Conservation (phyloP, 2,797 vertebrate species). For the Spondyliosoma cantharus region DNA sequence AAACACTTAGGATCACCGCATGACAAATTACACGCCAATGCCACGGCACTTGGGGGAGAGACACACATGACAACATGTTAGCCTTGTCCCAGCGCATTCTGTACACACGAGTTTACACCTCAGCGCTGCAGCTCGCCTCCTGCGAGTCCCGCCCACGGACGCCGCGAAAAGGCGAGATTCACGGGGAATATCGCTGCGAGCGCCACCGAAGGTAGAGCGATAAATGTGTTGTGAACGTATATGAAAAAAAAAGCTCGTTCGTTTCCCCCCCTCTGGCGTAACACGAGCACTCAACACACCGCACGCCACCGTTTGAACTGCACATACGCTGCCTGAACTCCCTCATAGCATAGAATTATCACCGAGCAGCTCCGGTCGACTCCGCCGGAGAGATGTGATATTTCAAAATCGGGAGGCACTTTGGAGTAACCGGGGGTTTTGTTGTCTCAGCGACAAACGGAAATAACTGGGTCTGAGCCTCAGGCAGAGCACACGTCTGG, state of each 20-base stretch:
- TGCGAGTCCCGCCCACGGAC: neutral
- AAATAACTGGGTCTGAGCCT: constrained; percentile 69
- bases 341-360: constrained; percentile 11
- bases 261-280: too few species aligned
- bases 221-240: neutral
- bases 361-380: neutral
- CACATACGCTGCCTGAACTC: constrained; percentile 12
- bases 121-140: constrained; percentile 15
- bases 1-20: constrained; percentile 73
- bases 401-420: constrained; percentile 40
- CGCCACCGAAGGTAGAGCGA: neutral
- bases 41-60: constrained; percentile 68
- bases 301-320: neutral
- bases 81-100: constrained; percentile 47
- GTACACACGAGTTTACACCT: constrained; percentile 59
- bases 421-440: constrained; percentile 47
- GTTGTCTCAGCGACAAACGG: constrained; percentile 46
- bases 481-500: constrained; percentile 51
- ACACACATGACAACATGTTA: constrained; percentile 46
- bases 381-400: constrained; percentile 12
- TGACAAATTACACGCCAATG: constrained; percentile 76
- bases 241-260: neutral
- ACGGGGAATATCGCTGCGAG: constrained; percentile 6
- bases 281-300: neutral
- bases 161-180: constrained; percentile 25